Percentiles rank a stretch among this genome's conserved stretches.
These are phyloP conservation scores for Jaculus jaculus DNA, from an alignment of 2,113 vertebrate genomes.

Conservation along the genomic window DNA sequence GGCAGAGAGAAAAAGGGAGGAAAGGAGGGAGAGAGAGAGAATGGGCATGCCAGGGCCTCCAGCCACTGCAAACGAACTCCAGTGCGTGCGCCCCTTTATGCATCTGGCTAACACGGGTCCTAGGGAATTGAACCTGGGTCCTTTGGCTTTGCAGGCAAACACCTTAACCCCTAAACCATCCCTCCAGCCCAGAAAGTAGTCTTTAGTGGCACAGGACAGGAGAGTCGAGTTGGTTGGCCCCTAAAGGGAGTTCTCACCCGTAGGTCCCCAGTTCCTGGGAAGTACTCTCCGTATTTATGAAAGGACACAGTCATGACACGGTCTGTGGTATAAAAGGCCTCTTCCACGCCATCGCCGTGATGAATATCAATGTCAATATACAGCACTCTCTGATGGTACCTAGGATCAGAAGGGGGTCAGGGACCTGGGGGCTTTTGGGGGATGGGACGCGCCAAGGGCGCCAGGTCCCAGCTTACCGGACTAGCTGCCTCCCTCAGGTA, in stretches of 20 bases:
- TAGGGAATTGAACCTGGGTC: no score
- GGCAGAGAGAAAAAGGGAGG: no score
- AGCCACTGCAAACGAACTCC: no score
- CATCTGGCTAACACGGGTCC: no score
- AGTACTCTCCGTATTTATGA: slow-evolving; percentile 99
- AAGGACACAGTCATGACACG: slow-evolving; percentile 99
- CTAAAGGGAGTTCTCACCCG: slow-evolving; percentile 87
- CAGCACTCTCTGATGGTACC: slow-evolving; percentile 98
- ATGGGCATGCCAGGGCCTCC: no score
- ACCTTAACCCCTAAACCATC: no score
- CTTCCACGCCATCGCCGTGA: slow-evolving; percentile 97
- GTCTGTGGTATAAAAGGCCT: slow-evolving; percentile 99
- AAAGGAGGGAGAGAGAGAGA: no score
- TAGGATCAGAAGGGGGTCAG: slow-evolving; percentile 78
- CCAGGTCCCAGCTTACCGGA: slow-evolving; percentile 78
- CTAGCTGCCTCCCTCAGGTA: slow-evolving; percentile 74
- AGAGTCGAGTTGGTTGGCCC: slow-evolving; percentile 47
- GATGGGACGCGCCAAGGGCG: slow-evolving; percentile 76
- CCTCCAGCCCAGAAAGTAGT: slow-evolving; percentile 45
- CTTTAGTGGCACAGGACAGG: slow-evolving; percentile 44
- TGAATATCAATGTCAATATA: slow-evolving; percentile 99
- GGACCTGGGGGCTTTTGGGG: background rate
- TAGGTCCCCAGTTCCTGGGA: slow-evolving; percentile 97
- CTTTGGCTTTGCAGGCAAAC: no score
- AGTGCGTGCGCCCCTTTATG: no score